A percentile compares a stretch with the other conserved stretches of the same genome.
Conservation (phyloP, 2,888 invertebrate species). For the Tanytarsus gracilentus region DNA sequence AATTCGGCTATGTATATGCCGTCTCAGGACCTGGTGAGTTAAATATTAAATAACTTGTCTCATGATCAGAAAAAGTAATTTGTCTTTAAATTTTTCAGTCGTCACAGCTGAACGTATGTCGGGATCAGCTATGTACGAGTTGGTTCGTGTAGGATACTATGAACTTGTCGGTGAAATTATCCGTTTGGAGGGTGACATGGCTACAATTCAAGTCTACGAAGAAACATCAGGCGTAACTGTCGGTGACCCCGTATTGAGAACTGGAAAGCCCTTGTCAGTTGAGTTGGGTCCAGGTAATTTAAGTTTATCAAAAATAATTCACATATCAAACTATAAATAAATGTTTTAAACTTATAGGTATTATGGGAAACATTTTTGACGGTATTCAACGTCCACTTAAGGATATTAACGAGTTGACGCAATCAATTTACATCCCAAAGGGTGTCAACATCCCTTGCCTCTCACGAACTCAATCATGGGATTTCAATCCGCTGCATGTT, state of each 20-base stretch:
- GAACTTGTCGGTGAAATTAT: constrained; percentile 99
- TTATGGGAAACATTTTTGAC: constrained; percentile 98
- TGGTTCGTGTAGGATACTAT: constrained; percentile 96
- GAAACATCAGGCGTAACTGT: constrained; percentile 98
- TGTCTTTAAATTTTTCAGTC: constrained; percentile 50
- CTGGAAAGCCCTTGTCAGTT: constrained; percentile 97
- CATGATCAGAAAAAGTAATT: not conserved
- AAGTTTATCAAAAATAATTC: not conserved
- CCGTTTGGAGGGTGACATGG: constrained; percentile 98
- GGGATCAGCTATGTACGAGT: constrained; percentile 99
- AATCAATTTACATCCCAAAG: constrained; percentile 99
- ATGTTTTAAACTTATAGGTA: constrained; percentile 40
- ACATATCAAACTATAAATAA: not conserved
- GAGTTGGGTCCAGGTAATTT: constrained; percentile 87
- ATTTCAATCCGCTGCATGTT: constrained; percentile 77
- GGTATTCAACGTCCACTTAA: constrained; percentile 98
- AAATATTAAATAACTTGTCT: not conserved
- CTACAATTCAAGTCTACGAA: constrained; percentile 97
- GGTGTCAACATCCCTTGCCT: constrained; percentile 93
- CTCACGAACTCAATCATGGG: constrained; percentile 75
- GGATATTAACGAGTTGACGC: constrained; percentile 87
- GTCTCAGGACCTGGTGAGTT: constrained; percentile 92
- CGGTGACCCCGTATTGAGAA: constrained; percentile 96
- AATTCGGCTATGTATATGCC: constrained; percentile 90
- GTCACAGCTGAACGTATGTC: constrained; percentile 99